These are phyloP conservation scores for Nannobrachium achirus DNA, from an alignment of 2,113 vertebrate genomes.

Conservation along the genomic window DNA sequence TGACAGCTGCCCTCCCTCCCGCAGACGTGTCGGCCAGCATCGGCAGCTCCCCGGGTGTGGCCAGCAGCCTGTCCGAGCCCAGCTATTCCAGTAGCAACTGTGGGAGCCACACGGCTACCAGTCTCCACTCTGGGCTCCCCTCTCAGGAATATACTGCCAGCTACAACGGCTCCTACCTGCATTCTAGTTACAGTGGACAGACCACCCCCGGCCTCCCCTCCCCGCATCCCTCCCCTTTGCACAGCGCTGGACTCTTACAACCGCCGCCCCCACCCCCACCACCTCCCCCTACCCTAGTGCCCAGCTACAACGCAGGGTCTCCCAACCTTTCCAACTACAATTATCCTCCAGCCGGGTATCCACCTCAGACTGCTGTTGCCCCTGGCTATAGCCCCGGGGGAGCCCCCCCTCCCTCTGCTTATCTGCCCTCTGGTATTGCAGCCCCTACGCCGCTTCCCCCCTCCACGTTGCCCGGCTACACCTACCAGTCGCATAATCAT, in stretches of 20 bases:
- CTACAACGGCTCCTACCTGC: conserved; percentile 96
- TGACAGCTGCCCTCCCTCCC: conserved; percentile 91
- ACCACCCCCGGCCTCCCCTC: conserved; percentile 92
- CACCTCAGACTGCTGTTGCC: conserved; percentile 92
- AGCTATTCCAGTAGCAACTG: conserved; percentile 96
- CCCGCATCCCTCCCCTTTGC: conserved; percentile 94
- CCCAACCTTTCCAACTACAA: conserved; percentile 95
- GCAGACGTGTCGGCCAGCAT: conserved; percentile 92
- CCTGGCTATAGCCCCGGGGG: conserved; percentile 94
- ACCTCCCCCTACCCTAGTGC: conserved; percentile 88
- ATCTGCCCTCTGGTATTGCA: conserved; percentile 96
- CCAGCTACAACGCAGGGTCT: conserved; percentile 92
- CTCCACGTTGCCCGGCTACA: conserved; percentile 92
- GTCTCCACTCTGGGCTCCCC: conserved; percentile 92
- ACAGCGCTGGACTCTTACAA: conserved; percentile 94
- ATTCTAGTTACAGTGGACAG: conserved; percentile 94
- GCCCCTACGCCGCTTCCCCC: conserved; percentile 94
- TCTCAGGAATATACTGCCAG: conserved; percentile 98
- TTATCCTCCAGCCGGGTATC: conserved; percentile 92
- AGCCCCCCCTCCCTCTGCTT: conserved; percentile 91
- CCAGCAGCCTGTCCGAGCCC: conserved; percentile 93
- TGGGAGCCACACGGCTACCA: conserved; percentile 91
- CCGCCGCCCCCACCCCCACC: conserved; percentile 86
- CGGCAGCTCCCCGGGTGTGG: conserved; percentile 93
- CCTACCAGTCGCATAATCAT: conserved; percentile 93